Percentiles rank a stretch among this genome's conserved stretches.
phyloP scores from a whole-genome alignment of 2,113 vertebrate genomes.

The Aythya baeri region DNA sequence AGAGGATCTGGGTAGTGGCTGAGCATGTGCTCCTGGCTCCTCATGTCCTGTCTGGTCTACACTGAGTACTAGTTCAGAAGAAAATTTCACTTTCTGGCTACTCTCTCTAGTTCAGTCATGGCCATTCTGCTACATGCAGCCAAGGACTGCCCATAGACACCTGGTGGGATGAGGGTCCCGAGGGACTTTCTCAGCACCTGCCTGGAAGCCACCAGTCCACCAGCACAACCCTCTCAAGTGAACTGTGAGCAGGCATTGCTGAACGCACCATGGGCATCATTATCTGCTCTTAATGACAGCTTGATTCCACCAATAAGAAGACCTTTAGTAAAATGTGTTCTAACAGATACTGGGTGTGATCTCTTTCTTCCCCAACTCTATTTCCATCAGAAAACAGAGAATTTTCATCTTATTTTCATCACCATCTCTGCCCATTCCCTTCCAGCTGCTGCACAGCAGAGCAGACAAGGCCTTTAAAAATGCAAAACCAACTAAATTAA shows the following conservation, averaged over 20 bases:
- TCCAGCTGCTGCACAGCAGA: not conserved
- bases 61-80: not conserved
- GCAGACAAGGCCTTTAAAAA: not conserved
- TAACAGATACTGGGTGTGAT: not conserved
- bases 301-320: not conserved
- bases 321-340: not conserved
- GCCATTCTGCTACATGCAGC: not conserved
- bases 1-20: not conserved
- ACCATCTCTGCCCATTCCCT: not conserved
- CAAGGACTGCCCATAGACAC: not conserved
- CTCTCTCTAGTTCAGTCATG: not conserved
- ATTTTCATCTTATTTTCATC: not conserved
- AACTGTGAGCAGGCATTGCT: rapidly evolving
- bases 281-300: not conserved
- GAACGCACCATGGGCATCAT: not conserved
- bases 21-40: not conserved
- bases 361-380: not conserved
- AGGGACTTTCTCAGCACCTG: not conserved
- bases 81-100: not conserved
- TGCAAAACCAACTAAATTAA: not conserved
- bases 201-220: not conserved
- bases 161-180: not conserved
- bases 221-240: not conserved
- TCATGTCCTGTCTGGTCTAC: rapidly evolving
- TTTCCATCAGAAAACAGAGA: not conserved